Evolutionary conservation across 2,888 invertebrate species (phyloP).

Genomic region (Petrophora chlorosata): DNA sequence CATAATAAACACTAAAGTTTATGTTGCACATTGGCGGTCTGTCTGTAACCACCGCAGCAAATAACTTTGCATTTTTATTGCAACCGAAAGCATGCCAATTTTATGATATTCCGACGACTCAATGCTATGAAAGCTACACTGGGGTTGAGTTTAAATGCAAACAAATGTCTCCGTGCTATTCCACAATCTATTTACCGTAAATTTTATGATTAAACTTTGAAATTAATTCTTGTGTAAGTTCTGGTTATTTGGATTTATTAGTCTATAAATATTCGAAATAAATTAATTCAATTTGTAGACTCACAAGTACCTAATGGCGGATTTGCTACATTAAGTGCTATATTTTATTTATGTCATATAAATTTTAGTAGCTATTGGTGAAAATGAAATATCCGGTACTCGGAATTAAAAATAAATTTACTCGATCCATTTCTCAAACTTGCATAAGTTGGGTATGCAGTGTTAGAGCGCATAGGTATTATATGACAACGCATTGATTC

Average conservation of each 20-base stretch:
- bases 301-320: slow-evolving; percentile 4
- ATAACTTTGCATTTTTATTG: slow-evolving; percentile 28
- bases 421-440: too few species aligned
- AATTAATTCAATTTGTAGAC: slow-evolving; percentile 19
- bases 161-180: slow-evolving; percentile 29
- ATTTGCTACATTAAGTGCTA: slow-evolving; percentile 4
- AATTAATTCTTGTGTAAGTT: slow-evolving; percentile 15
- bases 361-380: too few species aligned
- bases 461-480: not conserved
- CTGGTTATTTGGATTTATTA: slow-evolving; percentile 16
- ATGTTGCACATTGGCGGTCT: slow-evolving; percentile 21
- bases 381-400: too few species aligned
- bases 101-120: slow-evolving; percentile 26
- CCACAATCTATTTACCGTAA: slow-evolving; percentile 26
- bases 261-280: slow-evolving; percentile 11
- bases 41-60: slow-evolving; percentile 14
- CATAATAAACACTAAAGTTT: slow-evolving; percentile 19
- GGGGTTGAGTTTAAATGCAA: slow-evolving; percentile 28
- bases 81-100: slow-evolving; percentile 18
- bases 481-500: not conserved
- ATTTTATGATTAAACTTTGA: slow-evolving; percentile 19
- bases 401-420: too few species aligned
- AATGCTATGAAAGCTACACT: slow-evolving; percentile 20
- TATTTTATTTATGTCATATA: slow-evolving; percentile 16
- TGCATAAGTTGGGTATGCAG: too few species aligned